Evolutionary conservation across 2,888 invertebrate genomes (phyloP).

Genomic region (Nephrotoma flavescens): DNA sequence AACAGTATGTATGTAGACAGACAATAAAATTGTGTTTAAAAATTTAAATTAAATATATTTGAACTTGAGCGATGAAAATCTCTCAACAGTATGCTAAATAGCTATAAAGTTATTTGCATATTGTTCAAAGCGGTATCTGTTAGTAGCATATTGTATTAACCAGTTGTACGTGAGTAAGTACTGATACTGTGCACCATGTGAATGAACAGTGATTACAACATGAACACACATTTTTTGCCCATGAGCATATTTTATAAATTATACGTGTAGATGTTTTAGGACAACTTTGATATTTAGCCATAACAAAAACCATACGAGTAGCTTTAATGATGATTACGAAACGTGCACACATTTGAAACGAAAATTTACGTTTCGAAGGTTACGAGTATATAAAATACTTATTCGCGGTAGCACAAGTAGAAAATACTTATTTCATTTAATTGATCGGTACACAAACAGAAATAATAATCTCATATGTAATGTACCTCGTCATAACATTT

Average conservation of each 20-base stretch:
- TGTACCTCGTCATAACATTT: neutral
- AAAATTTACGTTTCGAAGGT: neutral
- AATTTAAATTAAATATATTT: neutral
- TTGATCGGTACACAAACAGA: neutral
- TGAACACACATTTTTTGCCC: neutral
- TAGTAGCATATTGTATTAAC: neutral
- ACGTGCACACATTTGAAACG: neutral
- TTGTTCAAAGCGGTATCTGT: neutral
- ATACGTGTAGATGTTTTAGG: too few species aligned
- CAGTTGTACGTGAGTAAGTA: neutral
- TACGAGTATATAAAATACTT: neutral
- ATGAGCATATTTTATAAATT: too few species aligned
- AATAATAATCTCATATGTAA: neutral
- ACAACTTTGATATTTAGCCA: neutral
- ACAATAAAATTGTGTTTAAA: neutral
- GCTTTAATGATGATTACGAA: neutral
- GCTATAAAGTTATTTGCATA: neutral
- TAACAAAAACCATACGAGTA: neutral
- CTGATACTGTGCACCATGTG: neutral
- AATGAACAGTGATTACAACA: neutral
- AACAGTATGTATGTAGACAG: neutral
- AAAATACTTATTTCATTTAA: neutral
- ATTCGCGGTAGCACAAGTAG: neutral
- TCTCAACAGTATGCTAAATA: neutral
- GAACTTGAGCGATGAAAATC: neutral